phyloP scores from a whole-genome alignment of 2,113 vertebrate genomes.

The Cavia aperea region DNA sequence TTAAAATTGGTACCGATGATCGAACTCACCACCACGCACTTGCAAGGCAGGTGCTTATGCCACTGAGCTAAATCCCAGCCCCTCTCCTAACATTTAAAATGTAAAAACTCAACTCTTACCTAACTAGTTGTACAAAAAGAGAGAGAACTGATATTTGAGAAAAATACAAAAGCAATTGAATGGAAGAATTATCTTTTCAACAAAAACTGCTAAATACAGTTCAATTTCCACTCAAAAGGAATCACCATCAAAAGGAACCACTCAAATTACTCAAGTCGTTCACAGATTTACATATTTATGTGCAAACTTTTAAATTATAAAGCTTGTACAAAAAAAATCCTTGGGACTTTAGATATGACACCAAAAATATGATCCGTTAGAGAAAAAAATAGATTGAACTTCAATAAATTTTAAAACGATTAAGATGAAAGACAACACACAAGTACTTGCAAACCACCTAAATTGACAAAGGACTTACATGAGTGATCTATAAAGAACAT shows the following conservation, averaged over 20 bases:
- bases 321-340: slow-evolving; percentile 3
- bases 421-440: slow-evolving; percentile 22
- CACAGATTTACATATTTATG: background rate
- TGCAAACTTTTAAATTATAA: slow-evolving; percentile 14
- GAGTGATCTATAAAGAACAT: background rate
- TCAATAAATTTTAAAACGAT: slow-evolving; percentile 23
- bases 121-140: background rate
- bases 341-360: background rate
- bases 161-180: slow-evolving; percentile 3
- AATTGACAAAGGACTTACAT: background rate
- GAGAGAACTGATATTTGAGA: slow-evolving; percentile 17
- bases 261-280: background rate
- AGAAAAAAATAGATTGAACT: background rate
- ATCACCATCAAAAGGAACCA: background rate
- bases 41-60: too few species aligned
- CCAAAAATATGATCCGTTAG: slow-evolving; percentile 41
- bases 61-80: too few species aligned
- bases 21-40: too few species aligned
- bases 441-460: background rate
- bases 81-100: background rate
- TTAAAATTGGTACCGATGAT: too few species aligned
- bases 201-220: background rate
- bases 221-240: background rate
- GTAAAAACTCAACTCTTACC: background rate
- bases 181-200: background rate